These are phyloP conservation scores for Pteruthius melanotis DNA, from an alignment of 2,113 vertebrate species.

Conservation along the genomic window DNA sequence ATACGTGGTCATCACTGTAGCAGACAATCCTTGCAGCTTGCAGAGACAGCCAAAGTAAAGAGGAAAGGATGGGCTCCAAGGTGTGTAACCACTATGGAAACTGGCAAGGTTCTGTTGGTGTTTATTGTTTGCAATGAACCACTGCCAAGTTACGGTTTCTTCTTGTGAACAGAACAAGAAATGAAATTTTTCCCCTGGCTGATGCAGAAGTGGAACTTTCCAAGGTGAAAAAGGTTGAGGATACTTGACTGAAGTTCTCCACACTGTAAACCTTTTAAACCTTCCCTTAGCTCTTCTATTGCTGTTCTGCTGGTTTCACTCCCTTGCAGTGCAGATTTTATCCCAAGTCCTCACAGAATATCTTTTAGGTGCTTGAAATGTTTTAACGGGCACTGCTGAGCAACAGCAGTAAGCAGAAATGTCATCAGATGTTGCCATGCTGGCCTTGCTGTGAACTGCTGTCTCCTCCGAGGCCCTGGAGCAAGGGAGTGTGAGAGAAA, in stretches of 20 bases:
- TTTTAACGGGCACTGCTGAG: not conserved
- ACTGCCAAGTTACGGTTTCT: not conserved
- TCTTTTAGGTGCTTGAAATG: not conserved
- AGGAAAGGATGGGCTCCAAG: not conserved
- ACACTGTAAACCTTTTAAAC: not conserved
- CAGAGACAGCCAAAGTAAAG: not conserved
- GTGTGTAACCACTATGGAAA: not conserved
- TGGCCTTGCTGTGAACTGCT: not conserved
- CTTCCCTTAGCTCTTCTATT: not conserved
- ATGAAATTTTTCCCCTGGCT: not conserved
- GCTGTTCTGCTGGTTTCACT: not conserved
- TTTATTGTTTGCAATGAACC: constrained; percentile 1
- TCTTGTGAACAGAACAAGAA: constrained; percentile 24
- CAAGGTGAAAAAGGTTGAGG: not conserved
- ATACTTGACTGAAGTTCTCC: not conserved
- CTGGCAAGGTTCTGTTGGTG: not conserved
- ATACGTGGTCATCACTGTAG: not conserved
- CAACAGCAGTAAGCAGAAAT: not conserved
- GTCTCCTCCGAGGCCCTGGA: not conserved
- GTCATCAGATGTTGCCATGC: not conserved
- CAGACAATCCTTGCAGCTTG: not conserved
- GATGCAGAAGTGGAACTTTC: not conserved
- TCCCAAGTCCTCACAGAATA: not conserved
- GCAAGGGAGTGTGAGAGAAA: not conserved
- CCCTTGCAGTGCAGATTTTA: not conserved